Evolutionary conservation across 2,888 invertebrate genomes (phyloP).

Genomic region (Thereva nobilitata): DNA sequence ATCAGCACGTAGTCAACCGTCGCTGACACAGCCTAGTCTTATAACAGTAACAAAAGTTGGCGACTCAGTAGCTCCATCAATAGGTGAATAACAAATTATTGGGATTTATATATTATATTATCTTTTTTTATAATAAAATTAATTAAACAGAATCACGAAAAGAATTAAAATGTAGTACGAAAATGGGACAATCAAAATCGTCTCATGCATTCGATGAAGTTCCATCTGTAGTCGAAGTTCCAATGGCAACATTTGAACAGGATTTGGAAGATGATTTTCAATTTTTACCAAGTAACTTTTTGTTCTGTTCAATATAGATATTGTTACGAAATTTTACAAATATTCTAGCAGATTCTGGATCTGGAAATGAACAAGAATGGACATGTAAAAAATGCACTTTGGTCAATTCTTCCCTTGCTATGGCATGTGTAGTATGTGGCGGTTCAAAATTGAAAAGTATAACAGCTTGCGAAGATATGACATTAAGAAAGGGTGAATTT

Average conservation of each 20-base stretch:
- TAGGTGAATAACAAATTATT: constrained; percentile 44
- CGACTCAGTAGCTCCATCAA: constrained; percentile 46
- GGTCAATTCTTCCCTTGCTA: constrained; percentile 71
- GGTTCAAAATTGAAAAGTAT: constrained; percentile 78
- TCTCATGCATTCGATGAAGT: constrained; percentile 48
- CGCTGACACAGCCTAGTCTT: constrained; percentile 67
- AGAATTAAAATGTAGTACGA: constrained; percentile 45
- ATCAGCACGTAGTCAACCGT: constrained; percentile 66
- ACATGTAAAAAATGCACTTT: constrained; percentile 87
- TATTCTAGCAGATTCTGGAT: constrained; percentile 27
- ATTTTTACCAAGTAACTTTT: constrained; percentile 62
- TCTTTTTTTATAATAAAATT: not conserved
- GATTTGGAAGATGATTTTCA: constrained; percentile 72
- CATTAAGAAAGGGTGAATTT: constrained; percentile 71
- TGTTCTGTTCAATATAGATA: constrained; percentile 4
- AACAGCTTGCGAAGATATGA: constrained; percentile 67
- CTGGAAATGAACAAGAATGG: constrained; percentile 63
- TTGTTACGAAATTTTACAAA: constrained; percentile 4
- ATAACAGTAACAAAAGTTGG: constrained; percentile 69
- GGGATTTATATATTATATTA: not conserved
- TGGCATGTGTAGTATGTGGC: constrained; percentile 84
- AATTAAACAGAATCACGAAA: constrained; percentile 44
- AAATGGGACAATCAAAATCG: constrained; percentile 47
- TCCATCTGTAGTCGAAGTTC: constrained; percentile 59
- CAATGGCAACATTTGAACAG: constrained; percentile 70